phyloP scores from a whole-genome alignment of 2,797 vertebrate species.

The Hipposideros larvatus region DNA sequence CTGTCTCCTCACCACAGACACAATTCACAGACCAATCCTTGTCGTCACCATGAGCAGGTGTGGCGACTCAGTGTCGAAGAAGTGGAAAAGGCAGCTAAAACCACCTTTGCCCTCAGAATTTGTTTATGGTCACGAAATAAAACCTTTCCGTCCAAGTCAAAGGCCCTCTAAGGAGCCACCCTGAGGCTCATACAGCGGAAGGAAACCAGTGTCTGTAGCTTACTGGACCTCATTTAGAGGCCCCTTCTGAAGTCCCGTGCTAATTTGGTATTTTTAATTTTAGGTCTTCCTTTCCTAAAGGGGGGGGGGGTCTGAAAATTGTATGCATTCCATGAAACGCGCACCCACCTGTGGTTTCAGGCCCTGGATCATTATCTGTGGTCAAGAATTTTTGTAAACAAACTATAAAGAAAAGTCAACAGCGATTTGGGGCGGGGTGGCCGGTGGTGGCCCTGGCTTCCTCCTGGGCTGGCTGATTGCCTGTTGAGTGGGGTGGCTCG shows the following conservation, averaged over 20 bases:
- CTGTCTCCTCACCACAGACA: background rate
- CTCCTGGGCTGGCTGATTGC: background rate
- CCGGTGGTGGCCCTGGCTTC: background rate
- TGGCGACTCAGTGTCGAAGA: background rate
- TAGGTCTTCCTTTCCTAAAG: background rate
- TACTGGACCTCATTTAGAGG: background rate
- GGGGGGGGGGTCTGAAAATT: background rate
- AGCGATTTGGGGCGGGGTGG: background rate
- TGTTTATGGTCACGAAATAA: background rate
- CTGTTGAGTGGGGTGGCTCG: background rate
- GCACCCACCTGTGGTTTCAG: background rate
- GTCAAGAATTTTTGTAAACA: slow-evolving; percentile 35
- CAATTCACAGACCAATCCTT: background rate
- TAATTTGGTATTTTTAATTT: slow-evolving; percentile 40
- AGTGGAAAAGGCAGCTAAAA: background rate
- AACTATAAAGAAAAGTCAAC: slow-evolving; percentile 20
- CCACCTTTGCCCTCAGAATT: background rate
- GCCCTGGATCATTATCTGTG: background rate
- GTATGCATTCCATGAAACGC: background rate
- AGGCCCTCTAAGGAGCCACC: background rate
- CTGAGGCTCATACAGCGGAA: background rate
- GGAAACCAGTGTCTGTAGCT: background rate
- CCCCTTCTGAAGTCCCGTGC: background rate
- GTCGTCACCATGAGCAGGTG: too few species aligned
- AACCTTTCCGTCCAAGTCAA: background rate